Evolutionary conservation across 2,113 vertebrate species (phyloP), one percentile per base, ranked within the genome.

Genomic region (Rhinolophus sinicus): DNA sequence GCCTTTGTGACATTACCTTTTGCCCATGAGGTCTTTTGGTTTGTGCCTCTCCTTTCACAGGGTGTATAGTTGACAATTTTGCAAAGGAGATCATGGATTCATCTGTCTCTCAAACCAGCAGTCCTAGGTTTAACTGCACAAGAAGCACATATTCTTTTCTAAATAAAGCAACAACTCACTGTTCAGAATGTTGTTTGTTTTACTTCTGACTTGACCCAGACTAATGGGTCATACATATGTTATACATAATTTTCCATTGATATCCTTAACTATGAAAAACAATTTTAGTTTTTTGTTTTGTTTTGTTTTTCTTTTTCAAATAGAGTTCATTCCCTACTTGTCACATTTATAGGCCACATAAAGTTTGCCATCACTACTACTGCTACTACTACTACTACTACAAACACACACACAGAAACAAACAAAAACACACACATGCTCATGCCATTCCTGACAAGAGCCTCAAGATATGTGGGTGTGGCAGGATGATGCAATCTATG

Each of bases 201-300:
- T 96, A 69, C 22, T 70, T 94, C 52, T 85, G 52, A 75, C 38
- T 89, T 85, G 22, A 26, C 26, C 24, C 38, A 76, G 65, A 69
- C 30, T 69, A 38, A 35, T 85, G 35, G 21, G 76, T 75, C 69
- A 94, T 40, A 92, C 12, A 81, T 70, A 64, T 16, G 10, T 70
- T 81, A 67, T 28, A 92, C 21, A 52, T 76, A 50, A 88, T 19
- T 95, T 95, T 92, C 65, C 21, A 93, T 52, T 96, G 69, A 82
- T 95, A 89, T 94, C 19, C 19, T 58, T 93, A 60, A 80, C 18
- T 22, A 52, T 78, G 44, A 52, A 38, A 73, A 76, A 88, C 14
- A 88, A 7, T 67, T 96, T 86, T 75, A 44, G 8, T 15, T 76
- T 65, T 65, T 54, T 24, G 77, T 96, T 84, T 64, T 19, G 44